Conservation (phyloP, 2,797 vertebrate genomes). For the Rhinella marina region DNA sequence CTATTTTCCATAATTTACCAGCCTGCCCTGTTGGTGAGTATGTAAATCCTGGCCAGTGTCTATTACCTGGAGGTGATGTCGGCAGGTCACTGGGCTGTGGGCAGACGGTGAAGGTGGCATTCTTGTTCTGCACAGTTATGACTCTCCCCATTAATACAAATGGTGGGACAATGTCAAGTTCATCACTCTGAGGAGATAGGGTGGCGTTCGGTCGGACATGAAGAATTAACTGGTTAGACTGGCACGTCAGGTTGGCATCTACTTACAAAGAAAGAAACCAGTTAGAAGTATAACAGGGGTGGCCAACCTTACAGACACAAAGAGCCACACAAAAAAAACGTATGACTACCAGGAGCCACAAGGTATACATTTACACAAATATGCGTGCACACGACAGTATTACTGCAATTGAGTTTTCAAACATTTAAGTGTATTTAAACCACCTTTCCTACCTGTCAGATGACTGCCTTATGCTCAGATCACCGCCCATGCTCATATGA, state of each 20-base stretch:
- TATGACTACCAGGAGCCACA: too few species aligned
- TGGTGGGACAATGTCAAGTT: constrained; percentile 52
- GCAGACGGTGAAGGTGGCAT: constrained; percentile 56
- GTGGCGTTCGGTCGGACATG: constrained; percentile 58
- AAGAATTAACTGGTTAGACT: constrained; percentile 51
- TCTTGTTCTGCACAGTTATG: constrained; percentile 43
- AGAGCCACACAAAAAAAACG: too few species aligned
- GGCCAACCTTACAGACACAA: too few species aligned
- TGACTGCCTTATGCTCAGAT: too few species aligned
- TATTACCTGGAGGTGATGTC: constrained; percentile 58
- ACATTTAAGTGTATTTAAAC: too few species aligned
- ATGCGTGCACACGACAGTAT: too few species aligned
- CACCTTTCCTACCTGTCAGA: too few species aligned
- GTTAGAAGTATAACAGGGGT: neutral
- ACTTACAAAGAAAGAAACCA: neutral
- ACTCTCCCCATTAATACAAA: constrained; percentile 35
- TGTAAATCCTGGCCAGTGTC: neutral
- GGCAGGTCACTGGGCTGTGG: neutral
- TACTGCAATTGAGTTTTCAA: too few species aligned
- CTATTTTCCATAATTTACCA: too few species aligned
- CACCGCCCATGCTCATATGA: too few species aligned
- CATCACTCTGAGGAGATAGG: constrained; percentile 52
- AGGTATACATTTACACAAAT: too few species aligned
- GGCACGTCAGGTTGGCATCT: constrained; percentile 57
- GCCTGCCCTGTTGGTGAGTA: too few species aligned